phyloP scores from a whole-genome alignment of 1,140 invertebrate genomes.

The Metaphire vulgaris region DNA sequence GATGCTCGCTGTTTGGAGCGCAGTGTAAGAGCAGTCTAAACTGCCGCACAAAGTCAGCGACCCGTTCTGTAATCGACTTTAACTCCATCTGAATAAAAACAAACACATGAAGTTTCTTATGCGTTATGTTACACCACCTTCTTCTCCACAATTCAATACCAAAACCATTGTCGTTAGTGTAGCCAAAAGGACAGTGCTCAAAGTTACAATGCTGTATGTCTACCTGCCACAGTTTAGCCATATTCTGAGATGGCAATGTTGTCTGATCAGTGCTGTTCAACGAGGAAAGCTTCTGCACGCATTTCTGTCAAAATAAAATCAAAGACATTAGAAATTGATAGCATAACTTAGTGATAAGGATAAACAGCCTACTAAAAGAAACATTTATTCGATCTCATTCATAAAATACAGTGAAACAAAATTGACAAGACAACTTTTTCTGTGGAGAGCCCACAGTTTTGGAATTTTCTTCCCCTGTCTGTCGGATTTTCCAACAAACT shows the following conservation, averaged over 20 bases:
- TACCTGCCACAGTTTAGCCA: neutral
- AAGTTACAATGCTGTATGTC: neutral
- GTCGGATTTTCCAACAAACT: too few species aligned
- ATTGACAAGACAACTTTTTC: too few species aligned
- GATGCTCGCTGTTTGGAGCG: neutral
- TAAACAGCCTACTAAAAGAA: too few species aligned
- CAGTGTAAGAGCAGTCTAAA: constrained; percentile 21
- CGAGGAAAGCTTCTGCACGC: neutral
- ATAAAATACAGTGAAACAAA: too few species aligned
- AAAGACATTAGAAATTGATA: constrained; percentile 28
- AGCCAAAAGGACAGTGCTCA: neutral
- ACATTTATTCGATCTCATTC: too few species aligned
- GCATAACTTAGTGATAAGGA: too few species aligned
- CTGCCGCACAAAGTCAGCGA: constrained; percentile 9
- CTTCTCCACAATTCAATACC: too few species aligned
- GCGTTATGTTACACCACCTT: too few species aligned
- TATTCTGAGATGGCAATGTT: constrained; percentile 3
- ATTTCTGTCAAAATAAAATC: constrained; percentile 28
- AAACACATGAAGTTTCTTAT: too few species aligned
- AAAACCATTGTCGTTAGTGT: neutral
- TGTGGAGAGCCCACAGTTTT: too few species aligned
- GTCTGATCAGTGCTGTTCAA: neutral
- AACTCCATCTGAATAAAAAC: neutral
- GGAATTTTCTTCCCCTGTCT: too few species aligned
- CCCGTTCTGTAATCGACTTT: constrained; percentile 8